Base-by-base conservation (phyloP, 2,797 vertebrate species). In the Myiotriccus ornatus region DNA sequence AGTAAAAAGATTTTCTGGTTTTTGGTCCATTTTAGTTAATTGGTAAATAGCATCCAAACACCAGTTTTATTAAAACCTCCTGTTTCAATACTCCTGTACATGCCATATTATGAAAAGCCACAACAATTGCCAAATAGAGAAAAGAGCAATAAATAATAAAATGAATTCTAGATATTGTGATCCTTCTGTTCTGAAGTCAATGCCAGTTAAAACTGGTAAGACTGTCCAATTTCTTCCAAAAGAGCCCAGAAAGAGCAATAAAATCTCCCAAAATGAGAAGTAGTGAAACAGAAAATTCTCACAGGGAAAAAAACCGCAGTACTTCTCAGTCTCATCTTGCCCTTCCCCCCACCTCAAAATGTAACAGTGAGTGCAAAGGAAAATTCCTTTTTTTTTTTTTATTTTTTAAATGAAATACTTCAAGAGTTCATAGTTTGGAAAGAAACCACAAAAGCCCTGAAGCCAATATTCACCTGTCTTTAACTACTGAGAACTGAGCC, bases 1-100 rank as follows among this genome's bases (percentile, higher is more conserved):
- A 98, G 97, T 55, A 75, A 86, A 94, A 88, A 57, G 52, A 57
- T 56, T 68, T 57, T 92, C 65, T 41, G n/a, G 12, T 44, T 81
- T 86, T 80, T 52, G 3, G 4, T 59, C 16, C 46, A 68, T 30
- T 92, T 57, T 34, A 35, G 34, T 82, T 47, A 79, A 49, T 1
- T 74, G 30, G 37, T 41, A 67, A 92, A 60, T n/a, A 77, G 7
- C 11, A 84, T 15, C 11, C 34, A 70, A 62, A 30, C 19, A 17
- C 5, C 65, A 56, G 8, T 78, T 91, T 73, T 28, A 30, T 30
- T 52, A 52, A 52, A 52, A 52, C 27, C 55, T 65, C 71, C 47
- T 76, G 17, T 34, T 84, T 76, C 65, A 89, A 39, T 43, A 52
- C 4, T 67, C 23, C 22, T 41, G 9, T 49, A 57, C 10, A 56